These are phyloP conservation scores for Suncus etruscus DNA, from an alignment of 2,113 vertebrate species.

Conservation along the genomic window DNA sequence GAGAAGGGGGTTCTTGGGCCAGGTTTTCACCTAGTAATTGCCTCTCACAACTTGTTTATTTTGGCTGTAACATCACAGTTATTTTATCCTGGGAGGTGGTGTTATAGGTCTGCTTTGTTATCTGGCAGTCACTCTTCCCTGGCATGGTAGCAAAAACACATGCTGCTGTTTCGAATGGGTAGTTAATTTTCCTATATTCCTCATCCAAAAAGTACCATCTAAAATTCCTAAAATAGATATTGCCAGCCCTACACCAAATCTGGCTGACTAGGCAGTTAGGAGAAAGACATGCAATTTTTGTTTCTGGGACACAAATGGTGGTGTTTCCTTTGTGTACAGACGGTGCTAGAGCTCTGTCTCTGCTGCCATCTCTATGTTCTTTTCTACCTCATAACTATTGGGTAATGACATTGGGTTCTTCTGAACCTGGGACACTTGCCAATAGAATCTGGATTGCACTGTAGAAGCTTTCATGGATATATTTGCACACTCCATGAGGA, in stretches of 20 bases:
- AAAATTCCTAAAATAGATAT: constrained; percentile 4
- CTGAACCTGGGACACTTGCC: neutral
- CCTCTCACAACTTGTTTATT: neutral
- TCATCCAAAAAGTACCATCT: neutral
- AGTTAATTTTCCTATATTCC: constrained; percentile 18
- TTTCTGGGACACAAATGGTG: neutral
- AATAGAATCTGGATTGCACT: neutral
- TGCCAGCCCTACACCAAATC: neutral
- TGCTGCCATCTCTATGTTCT: neutral
- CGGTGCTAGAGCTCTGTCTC: neutral
- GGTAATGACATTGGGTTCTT: neutral
- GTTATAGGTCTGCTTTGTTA: neutral
- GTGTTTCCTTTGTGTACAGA: too few species aligned
- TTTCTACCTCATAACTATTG: neutral
- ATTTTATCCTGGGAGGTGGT: neutral
- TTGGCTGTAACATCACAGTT: neutral
- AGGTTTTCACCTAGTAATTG: neutral
- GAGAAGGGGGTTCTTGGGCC: neutral
- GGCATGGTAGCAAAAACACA: neutral
- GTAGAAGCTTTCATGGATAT: neutral
- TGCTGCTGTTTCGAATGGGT: neutral
- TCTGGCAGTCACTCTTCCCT: neutral
- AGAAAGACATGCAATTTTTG: neutral
- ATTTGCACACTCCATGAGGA: neutral
- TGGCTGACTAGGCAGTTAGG: neutral